Evolutionary conservation across 2,113 vertebrate genomes (phyloP).

Genomic region (Bettongia penicillata): DNA sequence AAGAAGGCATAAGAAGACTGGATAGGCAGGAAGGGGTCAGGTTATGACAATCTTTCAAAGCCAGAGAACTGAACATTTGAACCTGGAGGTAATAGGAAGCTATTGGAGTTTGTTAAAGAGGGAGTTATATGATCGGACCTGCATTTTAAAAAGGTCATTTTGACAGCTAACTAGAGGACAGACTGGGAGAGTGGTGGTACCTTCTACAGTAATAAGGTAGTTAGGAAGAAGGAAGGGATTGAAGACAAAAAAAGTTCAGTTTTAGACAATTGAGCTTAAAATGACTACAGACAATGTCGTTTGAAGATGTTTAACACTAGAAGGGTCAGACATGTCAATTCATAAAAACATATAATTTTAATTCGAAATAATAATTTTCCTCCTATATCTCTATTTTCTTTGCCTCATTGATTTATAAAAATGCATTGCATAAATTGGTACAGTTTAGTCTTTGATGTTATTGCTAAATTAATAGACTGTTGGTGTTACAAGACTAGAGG

Average conservation of each 20-base stretch:
- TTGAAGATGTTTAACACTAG: background rate
- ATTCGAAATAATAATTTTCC: background rate
- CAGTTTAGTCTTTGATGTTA: background rate
- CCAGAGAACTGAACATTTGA: background rate
- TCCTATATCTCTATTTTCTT: background rate
- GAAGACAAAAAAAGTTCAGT: background rate
- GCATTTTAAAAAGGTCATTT: background rate
- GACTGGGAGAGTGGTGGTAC: background rate
- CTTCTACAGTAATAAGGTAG: background rate
- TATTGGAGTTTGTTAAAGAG: background rate
- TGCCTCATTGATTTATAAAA: background rate
- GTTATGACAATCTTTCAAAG: background rate
- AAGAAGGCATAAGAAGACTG: background rate
- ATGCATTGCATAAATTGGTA: background rate
- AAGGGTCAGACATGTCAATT: background rate
- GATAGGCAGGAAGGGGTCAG: background rate
- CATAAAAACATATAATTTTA: background rate
- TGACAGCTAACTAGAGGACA: background rate
- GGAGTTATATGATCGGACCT: background rate
- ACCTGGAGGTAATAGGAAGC: background rate
- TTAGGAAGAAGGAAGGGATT: background rate
- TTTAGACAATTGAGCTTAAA: background rate
- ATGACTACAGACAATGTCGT: background rate
- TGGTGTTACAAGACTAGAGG: background rate
- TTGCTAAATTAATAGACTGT: background rate